Base-by-base conservation (phyloP, 2,797 vertebrate genomes). In the Argentina silus region DNA sequence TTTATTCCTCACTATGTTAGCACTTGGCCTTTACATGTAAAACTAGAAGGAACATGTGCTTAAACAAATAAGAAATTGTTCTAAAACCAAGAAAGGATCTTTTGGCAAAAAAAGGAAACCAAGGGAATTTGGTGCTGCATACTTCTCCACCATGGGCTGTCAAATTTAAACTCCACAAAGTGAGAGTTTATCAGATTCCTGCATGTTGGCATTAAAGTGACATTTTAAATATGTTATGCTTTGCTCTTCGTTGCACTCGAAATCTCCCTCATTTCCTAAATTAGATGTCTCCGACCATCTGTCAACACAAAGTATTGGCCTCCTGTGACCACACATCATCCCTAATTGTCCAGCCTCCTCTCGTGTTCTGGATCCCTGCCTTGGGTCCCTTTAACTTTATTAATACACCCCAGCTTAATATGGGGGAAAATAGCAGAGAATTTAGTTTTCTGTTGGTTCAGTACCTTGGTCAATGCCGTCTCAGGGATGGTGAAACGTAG, bases 221-320 rank as follows among this genome's bases (percentile, higher is more conserved):
- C 79, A 75, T 74, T 83, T 64, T 67, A 85, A 83, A 84, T 86
- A 72, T 78, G 9, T 11, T 57, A 17, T 74, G 47, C 75, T 66
- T 69, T 59, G 65, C 76, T 87, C 77, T 81, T 78, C 44, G 72
- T 86, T 82, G 72, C 82, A 78, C 75, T 86, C 53, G 27, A 82
- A 75, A 74, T 78, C 59, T 60, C 59, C 71, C 81, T 82, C 74
- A 81, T 86, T 81, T 78, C 70, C 75, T 82, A 90, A 92, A 90
- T 91, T 82, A 89, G 87, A 90, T 74, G 81, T 91, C 89, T 91
- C 85, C 74, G 67, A 85, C 87, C 87, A 89, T 92, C 91, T 91
- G 89, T 91, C 87, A 86, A 80, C 72, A 72, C 83, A 76, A 81
- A 87, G 76, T 78, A 81, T 73, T 78, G 76, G 73, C 72, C 84